Evolutionary conservation across 2,888 invertebrate species (phyloP).

Genomic region (Drosophila helvetica): DNA sequence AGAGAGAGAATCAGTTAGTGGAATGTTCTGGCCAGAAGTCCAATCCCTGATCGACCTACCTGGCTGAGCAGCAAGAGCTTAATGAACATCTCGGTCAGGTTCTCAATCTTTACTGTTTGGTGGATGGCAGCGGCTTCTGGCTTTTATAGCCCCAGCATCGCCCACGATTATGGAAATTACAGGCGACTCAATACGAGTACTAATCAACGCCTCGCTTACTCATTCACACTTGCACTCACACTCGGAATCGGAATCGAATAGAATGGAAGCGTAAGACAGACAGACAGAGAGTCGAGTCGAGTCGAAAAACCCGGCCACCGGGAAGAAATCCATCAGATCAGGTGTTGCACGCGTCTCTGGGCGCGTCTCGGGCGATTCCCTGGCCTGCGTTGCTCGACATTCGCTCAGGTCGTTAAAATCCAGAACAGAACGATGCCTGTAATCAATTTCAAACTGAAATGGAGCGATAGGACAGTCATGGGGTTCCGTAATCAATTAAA

Average conservation of each 20-base stretch:
- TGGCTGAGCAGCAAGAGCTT: conserved; percentile 60
- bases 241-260: not conserved
- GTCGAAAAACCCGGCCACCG: conserved; percentile 43
- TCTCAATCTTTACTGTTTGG: conserved; percentile 40
- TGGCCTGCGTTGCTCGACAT: conserved; percentile 29
- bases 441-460: conserved; percentile 24
- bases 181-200: not conserved
- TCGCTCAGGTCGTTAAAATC: conserved; percentile 32
- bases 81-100: conserved; percentile 46
- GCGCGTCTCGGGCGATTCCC: conserved; percentile 38
- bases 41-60: conserved; percentile 33
- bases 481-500: conserved; percentile 47
- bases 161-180: conserved; percentile 44
- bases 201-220: not conserved
- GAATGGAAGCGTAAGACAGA: not conserved
- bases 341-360: conserved; percentile 34
- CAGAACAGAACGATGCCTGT: conserved; percentile 1
- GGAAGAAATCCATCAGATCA: conserved; percentile 37
- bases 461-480: not conserved
- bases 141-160: conserved; percentile 56
- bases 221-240: not conserved
- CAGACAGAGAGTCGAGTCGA: not conserved
- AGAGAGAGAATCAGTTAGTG: not conserved
- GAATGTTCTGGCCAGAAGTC: not conserved
- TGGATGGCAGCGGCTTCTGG: conserved; percentile 2